Evolutionary conservation across 1,140 invertebrate species (phyloP), one percentile per base, ranked within the genome.

Genomic region (Macrobrachium rosenbergii): DNA sequence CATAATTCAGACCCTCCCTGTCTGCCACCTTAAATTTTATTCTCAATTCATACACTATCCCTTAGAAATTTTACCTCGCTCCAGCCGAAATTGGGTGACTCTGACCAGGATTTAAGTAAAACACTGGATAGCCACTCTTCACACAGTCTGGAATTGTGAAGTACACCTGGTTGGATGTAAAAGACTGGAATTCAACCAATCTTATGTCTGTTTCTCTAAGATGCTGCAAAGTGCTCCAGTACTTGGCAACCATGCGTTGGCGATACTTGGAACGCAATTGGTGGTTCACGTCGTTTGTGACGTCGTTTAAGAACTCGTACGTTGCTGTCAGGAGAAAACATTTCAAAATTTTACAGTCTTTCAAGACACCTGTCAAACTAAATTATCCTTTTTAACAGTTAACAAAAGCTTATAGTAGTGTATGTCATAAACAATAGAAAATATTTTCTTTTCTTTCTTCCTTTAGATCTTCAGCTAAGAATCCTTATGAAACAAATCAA

Each of bases 251-350:
- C 78, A 96, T 94, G 23, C 94, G 93, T 89, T 94, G 94, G 67
- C 95, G 92, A 91, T 95, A 95, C 37, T 93, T 92, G n/a, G 95
- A 96, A 89, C 94, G 94, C 21, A 95, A 92, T 64, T 94, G 94
- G 89, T 95, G 95, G 89, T 95, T 95, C 43, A 93, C 94, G 43
- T 94, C 91, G 91, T 95, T 96, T 2, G 95, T 96, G 23, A 96
- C 94, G 90, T 97, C 96, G 91, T 96, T 95, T 21, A 96, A 92
- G 92, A 96, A 96, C 90, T 96, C 95, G 91, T 97, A 96, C 2
- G 95, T 94, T 5, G 95, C 95, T 94, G 91, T 88, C 91, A 58
- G 72, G 10, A 81, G 62, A 62, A n/a, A 88, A 21, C 92, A 90
- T 80, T 90, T 83, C 72, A 91, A 89, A 93, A 92, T 75, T 91